Conservation (phyloP, 2,888 invertebrate genomes). For the Rhimphoctona megacephalus region DNA sequence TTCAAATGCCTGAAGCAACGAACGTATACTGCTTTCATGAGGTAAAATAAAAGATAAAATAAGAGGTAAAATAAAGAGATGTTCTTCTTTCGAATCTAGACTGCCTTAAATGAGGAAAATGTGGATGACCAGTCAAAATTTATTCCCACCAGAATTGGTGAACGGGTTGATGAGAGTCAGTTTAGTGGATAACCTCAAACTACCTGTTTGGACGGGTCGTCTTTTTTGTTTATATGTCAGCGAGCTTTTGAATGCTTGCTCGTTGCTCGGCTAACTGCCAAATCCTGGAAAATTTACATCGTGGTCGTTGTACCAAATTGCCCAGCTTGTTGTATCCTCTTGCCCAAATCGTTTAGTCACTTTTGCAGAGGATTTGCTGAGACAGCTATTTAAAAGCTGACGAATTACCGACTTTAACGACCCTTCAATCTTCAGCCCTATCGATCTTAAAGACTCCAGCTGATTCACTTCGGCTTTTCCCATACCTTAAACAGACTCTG, state of each 20-base stretch:
- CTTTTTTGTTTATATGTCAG: not conserved
- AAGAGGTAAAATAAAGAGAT: not conserved
- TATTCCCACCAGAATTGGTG: not conserved
- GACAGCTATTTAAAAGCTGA: not conserved
- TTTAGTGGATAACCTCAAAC: not conserved
- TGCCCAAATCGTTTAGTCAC: not conserved
- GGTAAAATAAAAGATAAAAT: not conserved
- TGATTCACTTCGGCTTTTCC: not conserved
- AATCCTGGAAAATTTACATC: slow-evolving; percentile 68
- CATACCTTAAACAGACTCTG: not conserved
- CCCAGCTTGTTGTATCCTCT: slow-evolving; percentile 34
- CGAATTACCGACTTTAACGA: not conserved
- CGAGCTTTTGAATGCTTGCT: not conserved
- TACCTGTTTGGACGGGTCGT: not conserved
- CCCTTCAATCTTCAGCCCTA: not conserved
- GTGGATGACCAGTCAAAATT: not conserved
- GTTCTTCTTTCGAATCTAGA: not conserved
- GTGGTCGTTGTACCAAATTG: slow-evolving; percentile 67
- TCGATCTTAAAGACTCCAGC: not conserved
- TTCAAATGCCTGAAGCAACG: not conserved
- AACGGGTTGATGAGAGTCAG: not conserved
- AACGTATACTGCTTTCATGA: not conserved
- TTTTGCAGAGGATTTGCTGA: not conserved
- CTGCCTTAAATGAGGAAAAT: not conserved
- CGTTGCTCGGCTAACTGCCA: slow-evolving; percentile 32